phyloP scores from a whole-genome alignment of 1,140 invertebrate genomes.

The Hylaeus anthracinus region DNA sequence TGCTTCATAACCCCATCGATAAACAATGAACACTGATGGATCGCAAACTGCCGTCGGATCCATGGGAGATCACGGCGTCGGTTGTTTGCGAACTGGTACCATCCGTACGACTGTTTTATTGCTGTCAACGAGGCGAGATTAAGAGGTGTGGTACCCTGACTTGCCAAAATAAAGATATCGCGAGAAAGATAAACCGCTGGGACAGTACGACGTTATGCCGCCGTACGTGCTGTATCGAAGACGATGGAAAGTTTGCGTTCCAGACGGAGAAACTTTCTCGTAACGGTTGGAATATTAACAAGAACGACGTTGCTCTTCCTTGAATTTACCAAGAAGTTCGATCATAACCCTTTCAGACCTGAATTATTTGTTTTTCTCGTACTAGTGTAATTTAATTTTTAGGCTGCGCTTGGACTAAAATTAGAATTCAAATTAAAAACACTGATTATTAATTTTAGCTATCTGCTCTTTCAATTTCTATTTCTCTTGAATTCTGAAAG shows the following conservation, averaged over 20 bases:
- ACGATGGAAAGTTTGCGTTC: background rate
- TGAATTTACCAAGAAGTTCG: background rate
- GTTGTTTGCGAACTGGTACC: slow-evolving; percentile 43
- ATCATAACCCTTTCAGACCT: no score
- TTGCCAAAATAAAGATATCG: slow-evolving; percentile 45
- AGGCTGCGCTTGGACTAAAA: no score
- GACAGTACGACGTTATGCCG: background rate
- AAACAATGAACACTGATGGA: slow-evolving; percentile 40
- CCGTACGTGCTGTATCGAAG: background rate
- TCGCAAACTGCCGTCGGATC: slow-evolving; percentile 23
- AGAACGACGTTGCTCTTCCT: background rate
- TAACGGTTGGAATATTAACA: background rate
- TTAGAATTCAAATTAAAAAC: no score
- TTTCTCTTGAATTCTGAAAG: no score
- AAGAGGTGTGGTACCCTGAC: slow-evolving; percentile 45
- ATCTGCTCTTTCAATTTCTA: no score
- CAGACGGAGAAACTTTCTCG: background rate
- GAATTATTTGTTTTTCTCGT: no score
- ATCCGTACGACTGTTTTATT: slow-evolving; percentile 42
- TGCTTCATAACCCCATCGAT: background rate
- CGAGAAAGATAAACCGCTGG: slow-evolving; percentile 10
- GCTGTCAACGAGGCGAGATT: slow-evolving; percentile 47
- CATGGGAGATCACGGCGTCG: slow-evolving; percentile 18
- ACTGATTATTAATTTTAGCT: no score
- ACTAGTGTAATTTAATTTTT: no score